phyloP scores from a whole-genome alignment of 1,140 invertebrate species.

The Procambarus virginalis region DNA sequence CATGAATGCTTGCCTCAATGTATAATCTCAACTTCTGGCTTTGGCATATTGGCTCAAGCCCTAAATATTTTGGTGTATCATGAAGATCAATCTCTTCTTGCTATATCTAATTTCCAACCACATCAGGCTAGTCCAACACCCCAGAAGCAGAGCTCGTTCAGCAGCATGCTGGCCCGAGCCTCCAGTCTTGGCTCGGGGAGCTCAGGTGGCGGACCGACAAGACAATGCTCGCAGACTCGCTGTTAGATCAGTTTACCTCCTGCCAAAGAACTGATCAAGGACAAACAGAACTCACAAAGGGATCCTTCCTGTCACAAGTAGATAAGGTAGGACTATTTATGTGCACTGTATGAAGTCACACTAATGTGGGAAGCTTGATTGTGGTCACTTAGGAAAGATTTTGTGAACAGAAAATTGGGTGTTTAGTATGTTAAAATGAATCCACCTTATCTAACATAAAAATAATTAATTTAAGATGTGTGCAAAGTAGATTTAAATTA shows the following conservation, averaged over 20 bases:
- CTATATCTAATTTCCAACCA: not conserved
- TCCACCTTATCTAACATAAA: too few species aligned
- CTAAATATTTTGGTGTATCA: not conserved
- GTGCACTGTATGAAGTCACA: too few species aligned
- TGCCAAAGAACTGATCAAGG: conserved; percentile 88
- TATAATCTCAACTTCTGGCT: too few species aligned
- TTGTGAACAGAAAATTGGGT: too few species aligned
- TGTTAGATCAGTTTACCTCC: conserved; percentile 90
- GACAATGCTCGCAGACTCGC: conserved; percentile 86
- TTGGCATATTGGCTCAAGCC: too few species aligned
- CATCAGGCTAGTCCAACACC: conserved; percentile 75
- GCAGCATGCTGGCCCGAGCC: conserved; percentile 79
- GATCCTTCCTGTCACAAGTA: conserved; percentile 87
- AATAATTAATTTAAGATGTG: too few species aligned
- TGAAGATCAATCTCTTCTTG: not conserved
- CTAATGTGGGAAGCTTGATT: too few species aligned
- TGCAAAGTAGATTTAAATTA: too few species aligned
- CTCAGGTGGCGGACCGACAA: conserved; percentile 76
- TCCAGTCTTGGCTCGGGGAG: conserved; percentile 79
- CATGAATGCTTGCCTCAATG: too few species aligned
- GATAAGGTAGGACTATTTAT: conserved; percentile 81
- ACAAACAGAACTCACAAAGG: conserved; percentile 92
- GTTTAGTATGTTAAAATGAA: too few species aligned
- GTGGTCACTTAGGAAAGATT: too few species aligned
- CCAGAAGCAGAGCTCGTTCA: conserved; percentile 80